Percentiles rank a stretch among this genome's conserved stretches.
phyloP scores from a whole-genome alignment of 2,888 invertebrate genomes.

The Chesias legatella region DNA sequence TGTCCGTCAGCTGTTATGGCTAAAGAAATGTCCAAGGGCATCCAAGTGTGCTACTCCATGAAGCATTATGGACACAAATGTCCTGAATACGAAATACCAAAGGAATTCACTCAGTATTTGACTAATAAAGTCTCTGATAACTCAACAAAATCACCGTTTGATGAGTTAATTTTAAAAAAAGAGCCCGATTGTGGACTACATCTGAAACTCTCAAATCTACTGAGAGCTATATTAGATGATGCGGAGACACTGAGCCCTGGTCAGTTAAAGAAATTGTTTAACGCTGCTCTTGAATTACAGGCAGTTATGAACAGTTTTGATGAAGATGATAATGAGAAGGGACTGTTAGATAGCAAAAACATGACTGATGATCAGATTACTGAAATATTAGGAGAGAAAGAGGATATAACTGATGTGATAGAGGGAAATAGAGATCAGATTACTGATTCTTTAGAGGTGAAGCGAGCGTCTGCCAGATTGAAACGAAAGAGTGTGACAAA shows the following conservation, averaged over 20 bases:
- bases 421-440: too few species aligned
- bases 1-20: conserved; percentile 50
- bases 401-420: too few species aligned
- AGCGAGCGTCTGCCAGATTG: conserved; percentile 23
- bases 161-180: neutral
- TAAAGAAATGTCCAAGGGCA: conserved; percentile 44
- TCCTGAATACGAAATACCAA: conserved; percentile 28
- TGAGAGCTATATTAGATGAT: conserved; percentile 40
- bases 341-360: conserved; percentile 12
- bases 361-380: conserved; percentile 41
- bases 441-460: neutral
- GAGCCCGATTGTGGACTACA: conserved; percentile 33
- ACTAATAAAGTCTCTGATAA: neutral
- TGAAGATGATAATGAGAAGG: conserved; percentile 26
- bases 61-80: conserved; percentile 44
- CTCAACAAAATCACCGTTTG: neutral
- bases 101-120: conserved; percentile 26
- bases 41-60: conserved; percentile 50
- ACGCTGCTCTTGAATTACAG: conserved; percentile 53
- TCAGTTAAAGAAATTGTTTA: conserved; percentile 40
- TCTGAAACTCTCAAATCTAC: conserved; percentile 46
- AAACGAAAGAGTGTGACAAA: conserved; percentile 29
- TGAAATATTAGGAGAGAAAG: conserved; percentile 28
- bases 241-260: conserved; percentile 41
- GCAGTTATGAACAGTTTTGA: conserved; percentile 35